phyloP scores from a whole-genome alignment of 2,113 vertebrate genomes.

The Melanerpes aurifrons region DNA sequence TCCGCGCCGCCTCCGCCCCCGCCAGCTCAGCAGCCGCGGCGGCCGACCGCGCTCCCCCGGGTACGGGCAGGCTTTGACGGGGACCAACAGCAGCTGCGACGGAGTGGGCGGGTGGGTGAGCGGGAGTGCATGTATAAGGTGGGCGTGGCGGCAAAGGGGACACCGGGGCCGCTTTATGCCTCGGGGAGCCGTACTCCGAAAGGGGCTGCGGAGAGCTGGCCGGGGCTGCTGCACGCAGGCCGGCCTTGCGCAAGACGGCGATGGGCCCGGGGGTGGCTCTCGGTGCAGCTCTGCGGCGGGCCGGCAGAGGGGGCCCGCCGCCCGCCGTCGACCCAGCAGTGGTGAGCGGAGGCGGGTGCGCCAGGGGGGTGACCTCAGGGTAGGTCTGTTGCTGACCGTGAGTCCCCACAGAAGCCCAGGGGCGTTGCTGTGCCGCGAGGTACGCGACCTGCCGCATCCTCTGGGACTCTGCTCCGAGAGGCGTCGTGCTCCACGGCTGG shows the following conservation, averaged over 20 bases:
- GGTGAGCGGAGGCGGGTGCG: no score
- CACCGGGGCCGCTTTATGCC: neutral
- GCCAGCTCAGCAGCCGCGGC: neutral
- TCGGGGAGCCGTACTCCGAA: neutral
- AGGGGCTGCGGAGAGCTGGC: neutral
- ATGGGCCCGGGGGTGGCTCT: neutral
- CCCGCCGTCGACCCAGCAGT: neutral
- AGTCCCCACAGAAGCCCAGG: neutral
- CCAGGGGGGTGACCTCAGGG: no score
- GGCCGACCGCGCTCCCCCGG: neutral
- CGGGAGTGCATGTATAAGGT: neutral
- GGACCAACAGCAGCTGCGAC: neutral
- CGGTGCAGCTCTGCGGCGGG: neutral
- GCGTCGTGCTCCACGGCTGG: neutral
- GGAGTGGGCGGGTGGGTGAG: neutral
- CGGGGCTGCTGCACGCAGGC: no score
- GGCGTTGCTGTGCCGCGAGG: neutral
- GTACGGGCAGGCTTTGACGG: neutral
- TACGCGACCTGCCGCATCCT: no score
- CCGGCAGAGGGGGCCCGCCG: constrained; percentile 55
- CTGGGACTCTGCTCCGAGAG: neutral
- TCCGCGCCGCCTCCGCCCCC: neutral
- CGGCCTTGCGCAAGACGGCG: neutral
- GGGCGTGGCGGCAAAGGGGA: neutral
- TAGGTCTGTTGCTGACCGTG: no score